Evolutionary conservation across 2,888 invertebrate genomes (phyloP), one percentile per base, ranked within the genome.

Genomic region (Linnaemya tessellans): DNA sequence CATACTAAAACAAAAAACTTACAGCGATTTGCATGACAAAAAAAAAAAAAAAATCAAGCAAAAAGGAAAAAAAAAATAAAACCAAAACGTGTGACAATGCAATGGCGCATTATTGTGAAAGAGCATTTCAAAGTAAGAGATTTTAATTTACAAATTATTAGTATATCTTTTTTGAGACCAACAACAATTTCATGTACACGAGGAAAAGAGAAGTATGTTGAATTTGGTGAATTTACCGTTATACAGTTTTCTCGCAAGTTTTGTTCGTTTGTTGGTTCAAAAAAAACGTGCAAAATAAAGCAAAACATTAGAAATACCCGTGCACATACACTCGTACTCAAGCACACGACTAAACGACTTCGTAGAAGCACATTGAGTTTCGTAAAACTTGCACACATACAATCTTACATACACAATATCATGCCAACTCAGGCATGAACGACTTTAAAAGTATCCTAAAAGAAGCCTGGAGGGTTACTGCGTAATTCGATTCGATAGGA

Each of bases 311-410:
- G 5, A 46, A 22, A 46, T 0, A 30, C 35, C n/a, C n/a, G n/a
- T n/a, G 58, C 38, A 67, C 18, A 54, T 5, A 43, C 70, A 43
- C 15, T 20, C n/a, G 10, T 22, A 13, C n/a, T 35, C 20, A 15
- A 10, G 22, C 3, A 62, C 41, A 68, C 60, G 60, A 78, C n/a
- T 60, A 73, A 67, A 77, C 20, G 77, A 62, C 65, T 79, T 79
- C 82, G 74, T 82, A 62, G 65, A 54, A 83, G 46, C 79, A 85
- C 71, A 70, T 85, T 82, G 65, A 38, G 54, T 54, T 80, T 80
- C 74, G 41, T 74, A 65, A 46, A 30, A 30, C 46, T 30, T 30
- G 30, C 25, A 49, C 30, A 18, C 15, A 10, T 18, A 49, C 20
- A 49, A 1, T 41, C 30, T 30, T 3, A 80, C 65, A 58, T 65